Base-by-base conservation (phyloP, 2,888 invertebrate species). In the Stomorhina lunata region DNA sequence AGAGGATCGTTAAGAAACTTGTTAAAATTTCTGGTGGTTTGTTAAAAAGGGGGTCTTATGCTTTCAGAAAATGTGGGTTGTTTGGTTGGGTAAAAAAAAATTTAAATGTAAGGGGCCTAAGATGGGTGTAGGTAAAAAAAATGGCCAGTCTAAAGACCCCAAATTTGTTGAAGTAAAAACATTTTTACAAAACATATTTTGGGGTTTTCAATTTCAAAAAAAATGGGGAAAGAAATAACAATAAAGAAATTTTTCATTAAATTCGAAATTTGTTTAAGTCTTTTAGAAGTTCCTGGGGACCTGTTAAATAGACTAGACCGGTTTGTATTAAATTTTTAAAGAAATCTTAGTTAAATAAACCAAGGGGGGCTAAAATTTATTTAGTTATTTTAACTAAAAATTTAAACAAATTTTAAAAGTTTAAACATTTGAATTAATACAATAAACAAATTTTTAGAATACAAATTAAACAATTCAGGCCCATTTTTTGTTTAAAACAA, bases 231-330 rank as follows among this genome's bases (percentile, higher is more conserved):
- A n/a, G n/a, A n/a, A n/a, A n/a, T n/a, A n/a, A n/a, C n/a, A n/a
- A n/a, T n/a, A n/a, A n/a, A n/a, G n/a, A n/a, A n/a, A n/a, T n/a
- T n/a, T n/a, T n/a, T n/a, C n/a, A n/a, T n/a, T n/a, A n/a, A n/a
- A n/a, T n/a, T n/a, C n/a, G n/a, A n/a, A n/a, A n/a, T n/a, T n/a
- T n/a, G n/a, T 57, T 34, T 15, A 5, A 20, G n/a, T 66, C n/a
- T n/a, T n/a, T 37, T 37, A 2, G 2, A 29, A 15, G 0, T 37
- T 63, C 17, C 72, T 73, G 72, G 3, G 20, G 7, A 7, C 72
- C 63, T 63, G 53, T 37, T 61, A 9, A 9, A 7, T 29, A n/a
- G 20, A 37, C 61, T 53, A 63, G 27, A 72, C 27, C 72, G 48
- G 48, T 27, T 50, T 61, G 17, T 40, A 27, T 48, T 59, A 48